Conservation (phyloP, 2,797 vertebrate species). For the Tachyglossus aculeatus region DNA sequence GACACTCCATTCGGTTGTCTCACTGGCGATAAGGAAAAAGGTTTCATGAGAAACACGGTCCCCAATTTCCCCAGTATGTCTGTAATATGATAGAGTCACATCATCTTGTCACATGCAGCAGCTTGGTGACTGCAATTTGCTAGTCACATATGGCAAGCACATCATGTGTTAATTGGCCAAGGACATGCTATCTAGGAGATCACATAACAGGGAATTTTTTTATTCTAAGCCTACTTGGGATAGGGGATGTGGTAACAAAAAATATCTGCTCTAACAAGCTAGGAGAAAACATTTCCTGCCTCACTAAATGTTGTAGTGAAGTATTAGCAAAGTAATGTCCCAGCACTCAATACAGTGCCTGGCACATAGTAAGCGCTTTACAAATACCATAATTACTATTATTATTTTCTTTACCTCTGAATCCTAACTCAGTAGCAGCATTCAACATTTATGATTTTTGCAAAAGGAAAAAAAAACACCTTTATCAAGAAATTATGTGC, state of each 20-base stretch:
- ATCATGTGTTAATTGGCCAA: slow-evolving; percentile 37
- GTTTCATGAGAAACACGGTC: background rate
- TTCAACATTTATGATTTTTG: no score
- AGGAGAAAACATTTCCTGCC: background rate
- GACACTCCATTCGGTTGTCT: slow-evolving; percentile 8
- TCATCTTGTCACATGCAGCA: slow-evolving; percentile 2
- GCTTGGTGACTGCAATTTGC: slow-evolving; percentile 13
- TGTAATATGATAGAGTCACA: background rate
- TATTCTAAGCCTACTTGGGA: slow-evolving; percentile 18
- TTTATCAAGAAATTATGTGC: no score
- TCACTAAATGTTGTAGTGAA: no score
- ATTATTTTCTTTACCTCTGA: no score
- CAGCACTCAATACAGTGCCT: background rate
- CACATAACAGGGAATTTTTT: slow-evolving; percentile 32
- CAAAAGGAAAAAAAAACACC: no score
- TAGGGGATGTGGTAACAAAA: slow-evolving; percentile 14
- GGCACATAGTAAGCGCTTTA: no score
- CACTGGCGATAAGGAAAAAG: slow-evolving; percentile 10
- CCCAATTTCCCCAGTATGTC: background rate
- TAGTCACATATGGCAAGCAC: slow-evolving; percentile 5
- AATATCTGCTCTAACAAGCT: background rate
- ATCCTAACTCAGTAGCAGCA: no score
- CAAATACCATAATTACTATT: no score
- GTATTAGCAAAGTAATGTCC: background rate
- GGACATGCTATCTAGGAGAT: slow-evolving; percentile 42